phyloP scores from a whole-genome alignment of 37 sponge, comb jelly and placozoan species.

The Hexactinellida sp. region DNA sequence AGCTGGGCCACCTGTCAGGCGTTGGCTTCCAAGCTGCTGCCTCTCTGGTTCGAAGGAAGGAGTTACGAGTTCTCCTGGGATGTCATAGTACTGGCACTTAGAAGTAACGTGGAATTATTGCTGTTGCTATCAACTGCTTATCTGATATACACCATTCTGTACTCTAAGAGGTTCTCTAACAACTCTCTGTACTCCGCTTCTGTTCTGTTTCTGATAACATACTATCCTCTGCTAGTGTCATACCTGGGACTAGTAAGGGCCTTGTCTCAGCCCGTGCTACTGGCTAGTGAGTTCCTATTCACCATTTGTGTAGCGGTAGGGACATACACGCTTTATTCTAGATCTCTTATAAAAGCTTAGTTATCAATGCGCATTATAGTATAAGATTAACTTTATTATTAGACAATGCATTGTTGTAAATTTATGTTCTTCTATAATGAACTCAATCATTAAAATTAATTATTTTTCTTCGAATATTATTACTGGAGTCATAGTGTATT shows the following conservation, averaged over 20 bases:
- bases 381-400: background rate
- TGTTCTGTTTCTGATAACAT: background rate
- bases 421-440: background rate
- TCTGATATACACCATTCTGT: background rate
- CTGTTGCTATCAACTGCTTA: background rate
- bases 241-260: background rate
- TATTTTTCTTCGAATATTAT: too few species aligned
- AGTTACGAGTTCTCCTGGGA: conserved; percentile 7
- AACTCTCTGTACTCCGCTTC: background rate
- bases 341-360: background rate
- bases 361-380: background rate
- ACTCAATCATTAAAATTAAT: too few species aligned
- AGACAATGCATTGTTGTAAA: background rate
- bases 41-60: background rate
- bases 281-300: background rate
- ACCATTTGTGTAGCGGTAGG: background rate
- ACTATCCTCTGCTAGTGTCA: background rate
- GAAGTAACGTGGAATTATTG: background rate
- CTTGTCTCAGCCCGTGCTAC: background rate
- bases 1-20: conserved; percentile 15
- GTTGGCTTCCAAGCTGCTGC: background rate
- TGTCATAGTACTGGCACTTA: background rate
- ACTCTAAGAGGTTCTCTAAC: background rate
- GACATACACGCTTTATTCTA: background rate
- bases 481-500: too few species aligned